Evolutionary conservation across 1,140 invertebrate species (phyloP), one percentile per base, ranked within the genome.

Genomic region (Cardiocondyla obscurior): DNA sequence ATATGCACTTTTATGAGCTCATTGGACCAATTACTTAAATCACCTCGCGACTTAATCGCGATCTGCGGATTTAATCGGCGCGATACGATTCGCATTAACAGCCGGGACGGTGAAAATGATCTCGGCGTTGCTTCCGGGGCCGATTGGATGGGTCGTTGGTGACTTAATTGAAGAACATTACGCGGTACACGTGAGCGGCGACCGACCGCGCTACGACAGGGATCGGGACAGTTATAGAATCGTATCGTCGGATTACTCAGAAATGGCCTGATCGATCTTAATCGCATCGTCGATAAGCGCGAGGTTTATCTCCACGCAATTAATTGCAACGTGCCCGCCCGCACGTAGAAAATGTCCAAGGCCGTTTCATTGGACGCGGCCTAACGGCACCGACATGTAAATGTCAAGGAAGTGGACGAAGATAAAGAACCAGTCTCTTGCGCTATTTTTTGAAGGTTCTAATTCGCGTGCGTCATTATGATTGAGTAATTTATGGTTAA

Each of bases 351-450:
- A 82, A 60, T 33, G 25, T 77, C 76, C 81, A 82, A 82, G 72
- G 72, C 46, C 72, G 58, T 53, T 42, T 53, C 12, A 14, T 28
- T 3, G 53, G 28, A 51, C 44, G 36, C 44, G 28, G 16, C 8
- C n/a, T 74, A 60, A 74, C 70, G 39, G 60, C 39, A 39, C 39
- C 36, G 19, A 12, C 42, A 60, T 74, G 81, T 39, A 82, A 77
- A 82, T 82, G 46, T 77, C 72, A 65, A 65, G 58, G 72, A 82
- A 65, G 55, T 77, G 46, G 2, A 77, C 25, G 25, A 77, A 62
- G 46, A 77, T 46, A 49, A 39, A 42, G 74, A 62, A 33, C 2
- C 3, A 19, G 3, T 0, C 14, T n/a, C n/a, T n/a, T n/a, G n/a
- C n/a, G n/a, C n/a, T n/a, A n/a, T n/a, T n/a, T n/a, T n/a, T n/a